Conservation (phyloP, 2,888 invertebrate species). For the Drosophila macrothrix region DNA sequence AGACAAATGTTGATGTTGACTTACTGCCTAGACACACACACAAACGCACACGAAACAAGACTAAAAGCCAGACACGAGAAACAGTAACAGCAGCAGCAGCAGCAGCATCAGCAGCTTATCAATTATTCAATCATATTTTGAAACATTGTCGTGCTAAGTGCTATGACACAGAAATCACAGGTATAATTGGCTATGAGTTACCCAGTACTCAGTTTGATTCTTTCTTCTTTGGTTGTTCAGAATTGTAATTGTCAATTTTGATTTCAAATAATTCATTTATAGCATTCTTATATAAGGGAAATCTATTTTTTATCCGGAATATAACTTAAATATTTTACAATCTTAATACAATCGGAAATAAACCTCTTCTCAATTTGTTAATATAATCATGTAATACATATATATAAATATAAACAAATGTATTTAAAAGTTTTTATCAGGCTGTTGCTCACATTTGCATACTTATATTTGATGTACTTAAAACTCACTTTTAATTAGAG, state of each 20-base stretch:
- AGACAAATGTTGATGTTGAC: conserved; percentile 57
- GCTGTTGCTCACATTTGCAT: not conserved
- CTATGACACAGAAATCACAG: conserved; percentile 1
- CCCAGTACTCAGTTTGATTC: not conserved
- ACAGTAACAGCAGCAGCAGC: conserved; percentile 49
- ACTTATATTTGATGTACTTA: not conserved
- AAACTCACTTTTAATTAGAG: not conserved
- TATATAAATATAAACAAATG: not conserved
- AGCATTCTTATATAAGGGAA: not conserved
- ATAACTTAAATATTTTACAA: no score
- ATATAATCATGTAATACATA: not conserved
- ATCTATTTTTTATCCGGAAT: not conserved
- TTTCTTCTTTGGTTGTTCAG: not conserved
- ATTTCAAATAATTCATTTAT: not conserved
- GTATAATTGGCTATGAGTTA: not conserved
- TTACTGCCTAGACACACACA: conserved; percentile 51
- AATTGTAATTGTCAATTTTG: not conserved
- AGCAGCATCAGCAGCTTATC: conserved; percentile 61
- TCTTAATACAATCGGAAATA: not conserved
- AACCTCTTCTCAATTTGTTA: no score
- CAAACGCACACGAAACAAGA: conserved; percentile 7
- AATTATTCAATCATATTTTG: conserved; percentile 76
- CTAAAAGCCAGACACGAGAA: conserved; percentile 42
- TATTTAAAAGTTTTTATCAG: not conserved
- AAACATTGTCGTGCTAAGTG: conserved; percentile 57